Conservation (phyloP, 2,888 invertebrate species). For the Oxycera nigricornis region DNA sequence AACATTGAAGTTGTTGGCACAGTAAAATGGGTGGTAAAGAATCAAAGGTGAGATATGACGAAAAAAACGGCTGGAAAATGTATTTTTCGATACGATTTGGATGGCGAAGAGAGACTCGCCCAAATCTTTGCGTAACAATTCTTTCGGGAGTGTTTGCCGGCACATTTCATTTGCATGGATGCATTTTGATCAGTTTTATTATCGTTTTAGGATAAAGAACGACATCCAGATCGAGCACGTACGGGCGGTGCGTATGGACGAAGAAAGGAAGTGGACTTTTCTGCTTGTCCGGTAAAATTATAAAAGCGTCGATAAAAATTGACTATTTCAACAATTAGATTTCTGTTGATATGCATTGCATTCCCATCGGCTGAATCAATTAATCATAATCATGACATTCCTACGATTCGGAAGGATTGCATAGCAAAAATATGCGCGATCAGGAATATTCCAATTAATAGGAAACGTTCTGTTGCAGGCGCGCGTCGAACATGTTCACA, state of each 20-base stretch:
- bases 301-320: too few species aligned
- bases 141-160: not conserved
- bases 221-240: not conserved
- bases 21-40: conserved; percentile 12
- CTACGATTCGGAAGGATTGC: too few species aligned
- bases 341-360: too few species aligned
- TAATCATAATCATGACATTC: too few species aligned
- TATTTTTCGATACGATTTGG: not conserved
- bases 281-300: conserved; percentile 15
- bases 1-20: not conserved
- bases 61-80: not conserved
- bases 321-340: too few species aligned
- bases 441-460: too few species aligned
- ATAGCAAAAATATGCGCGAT: too few species aligned
- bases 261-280: conserved; percentile 1
- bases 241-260: not conserved
- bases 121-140: not conserved
- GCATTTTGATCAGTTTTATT: not conserved
- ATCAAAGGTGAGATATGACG: conserved; percentile 6
- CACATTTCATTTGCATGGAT: not conserved
- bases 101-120: not conserved
- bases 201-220: not conserved
- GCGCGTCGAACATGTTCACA: conserved; percentile 82
- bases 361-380: too few species aligned
- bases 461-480: conserved; percentile 67